Conservation (phyloP, 2,888 invertebrate species). For the Mechanitis messenoides region DNA sequence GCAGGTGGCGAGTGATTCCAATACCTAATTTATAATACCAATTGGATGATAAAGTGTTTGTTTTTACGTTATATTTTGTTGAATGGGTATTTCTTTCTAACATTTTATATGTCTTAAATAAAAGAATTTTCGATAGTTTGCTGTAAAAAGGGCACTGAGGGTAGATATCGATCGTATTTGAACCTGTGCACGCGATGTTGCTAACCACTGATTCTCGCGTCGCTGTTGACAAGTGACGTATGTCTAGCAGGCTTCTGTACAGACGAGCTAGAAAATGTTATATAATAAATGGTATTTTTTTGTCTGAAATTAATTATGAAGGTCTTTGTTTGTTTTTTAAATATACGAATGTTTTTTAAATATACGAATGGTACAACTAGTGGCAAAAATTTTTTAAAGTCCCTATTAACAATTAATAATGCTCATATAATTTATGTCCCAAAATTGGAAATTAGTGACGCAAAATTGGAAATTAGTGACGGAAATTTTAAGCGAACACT, state of each 20-base stretch:
- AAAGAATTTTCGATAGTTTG: conserved; percentile 11
- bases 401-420: too few species aligned
- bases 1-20: conserved; percentile 23
- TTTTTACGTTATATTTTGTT: neutral
- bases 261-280: conserved; percentile 30
- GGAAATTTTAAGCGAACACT: too few species aligned
- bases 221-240: conserved; percentile 49
- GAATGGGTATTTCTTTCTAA: neutral
- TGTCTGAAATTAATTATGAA: too few species aligned
- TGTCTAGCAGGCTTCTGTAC: conserved; percentile 52
- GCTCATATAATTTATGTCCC: too few species aligned
- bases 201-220: conserved; percentile 55
- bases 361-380: too few species aligned
- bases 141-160: conserved; percentile 30
- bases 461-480: too few species aligned
- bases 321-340: too few species aligned
- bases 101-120: conserved; percentile 1
- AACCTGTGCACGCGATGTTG: conserved; percentile 36
- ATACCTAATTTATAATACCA: conserved; percentile 9
- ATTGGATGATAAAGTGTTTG: neutral
- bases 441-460: too few species aligned
- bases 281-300: too few species aligned
- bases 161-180: conserved; percentile 50
- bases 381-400: too few species aligned
- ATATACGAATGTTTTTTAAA: too few species aligned